Conservation (phyloP, 2,888 invertebrate species). For the Drosophila dives region DNA sequence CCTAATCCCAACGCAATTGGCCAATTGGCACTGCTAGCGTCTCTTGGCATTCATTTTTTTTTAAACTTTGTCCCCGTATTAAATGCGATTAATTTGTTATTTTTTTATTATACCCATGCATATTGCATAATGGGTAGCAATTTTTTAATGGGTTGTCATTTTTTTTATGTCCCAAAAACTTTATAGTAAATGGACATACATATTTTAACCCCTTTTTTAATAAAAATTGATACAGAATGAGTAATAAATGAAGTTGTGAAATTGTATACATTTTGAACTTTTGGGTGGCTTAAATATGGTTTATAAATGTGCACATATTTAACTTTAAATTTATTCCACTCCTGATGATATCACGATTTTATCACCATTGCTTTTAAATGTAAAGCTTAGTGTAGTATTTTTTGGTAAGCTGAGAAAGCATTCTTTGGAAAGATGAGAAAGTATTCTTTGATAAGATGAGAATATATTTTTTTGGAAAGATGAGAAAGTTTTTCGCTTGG, state of each 20-base stretch:
- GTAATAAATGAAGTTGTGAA: too few species aligned
- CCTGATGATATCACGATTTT: neutral
- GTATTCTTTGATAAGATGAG: neutral
- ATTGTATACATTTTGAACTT: neutral
- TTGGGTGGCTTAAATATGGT: neutral
- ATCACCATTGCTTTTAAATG: neutral
- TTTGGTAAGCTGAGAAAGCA: neutral
- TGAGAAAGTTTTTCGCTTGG: neutral
- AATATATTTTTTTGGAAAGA: neutral
- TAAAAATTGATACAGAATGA: neutral
- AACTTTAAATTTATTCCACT: neutral
- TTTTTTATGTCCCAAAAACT: constrained; percentile 4
- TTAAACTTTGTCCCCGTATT: constrained; percentile 8
- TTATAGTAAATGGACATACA: neutral
- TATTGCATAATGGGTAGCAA: constrained; percentile 12
- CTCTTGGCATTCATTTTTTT: constrained; percentile 22
- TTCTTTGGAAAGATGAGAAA: neutral
- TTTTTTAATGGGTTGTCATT: constrained; percentile 14
- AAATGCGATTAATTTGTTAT: constrained; percentile 35
- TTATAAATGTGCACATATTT: neutral
- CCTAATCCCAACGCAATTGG: constrained; percentile 51
- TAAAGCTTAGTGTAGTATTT: neutral
- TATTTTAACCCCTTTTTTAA: neutral
- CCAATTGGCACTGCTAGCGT: constrained; percentile 36
- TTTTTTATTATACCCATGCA: constrained; percentile 18